Evolutionary conservation across 1,140 invertebrate genomes (phyloP).

Genomic region (Lepidurus packardi): DNA sequence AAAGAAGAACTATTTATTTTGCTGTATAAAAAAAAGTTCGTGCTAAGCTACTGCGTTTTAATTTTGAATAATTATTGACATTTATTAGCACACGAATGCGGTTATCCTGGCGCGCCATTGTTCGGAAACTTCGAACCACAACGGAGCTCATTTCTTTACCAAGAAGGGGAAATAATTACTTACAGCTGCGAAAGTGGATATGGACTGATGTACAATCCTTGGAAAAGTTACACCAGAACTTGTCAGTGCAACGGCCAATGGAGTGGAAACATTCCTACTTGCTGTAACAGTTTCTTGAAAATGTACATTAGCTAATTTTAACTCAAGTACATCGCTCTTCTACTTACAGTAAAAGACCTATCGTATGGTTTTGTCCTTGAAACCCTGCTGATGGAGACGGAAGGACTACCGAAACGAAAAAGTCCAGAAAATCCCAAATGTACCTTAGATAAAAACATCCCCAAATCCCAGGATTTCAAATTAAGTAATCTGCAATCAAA

Average conservation of each 20-base stretch:
- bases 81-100: not conserved
- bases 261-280: not conserved
- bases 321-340: too few species aligned
- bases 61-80: too few species aligned
- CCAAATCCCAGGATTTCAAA: not conserved
- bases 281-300: not conserved
- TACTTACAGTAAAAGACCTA: not conserved
- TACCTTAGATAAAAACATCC: not conserved
- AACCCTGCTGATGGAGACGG: not conserved
- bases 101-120: not conserved
- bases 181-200: not conserved
- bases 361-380: not conserved
- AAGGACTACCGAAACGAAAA: not conserved
- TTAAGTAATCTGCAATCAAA: not conserved
- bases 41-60: too few species aligned
- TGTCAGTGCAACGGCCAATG: not conserved
- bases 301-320: not conserved
- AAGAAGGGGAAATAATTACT: not conserved
- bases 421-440: not conserved
- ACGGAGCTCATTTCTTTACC: not conserved
- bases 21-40: too few species aligned
- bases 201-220: not conserved
- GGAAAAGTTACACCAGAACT: not conserved
- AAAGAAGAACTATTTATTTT: too few species aligned
- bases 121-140: not conserved